These are phyloP conservation scores for Hypanus sabinus DNA, from an alignment of 2,113 vertebrate species.

Conservation along the genomic window DNA sequence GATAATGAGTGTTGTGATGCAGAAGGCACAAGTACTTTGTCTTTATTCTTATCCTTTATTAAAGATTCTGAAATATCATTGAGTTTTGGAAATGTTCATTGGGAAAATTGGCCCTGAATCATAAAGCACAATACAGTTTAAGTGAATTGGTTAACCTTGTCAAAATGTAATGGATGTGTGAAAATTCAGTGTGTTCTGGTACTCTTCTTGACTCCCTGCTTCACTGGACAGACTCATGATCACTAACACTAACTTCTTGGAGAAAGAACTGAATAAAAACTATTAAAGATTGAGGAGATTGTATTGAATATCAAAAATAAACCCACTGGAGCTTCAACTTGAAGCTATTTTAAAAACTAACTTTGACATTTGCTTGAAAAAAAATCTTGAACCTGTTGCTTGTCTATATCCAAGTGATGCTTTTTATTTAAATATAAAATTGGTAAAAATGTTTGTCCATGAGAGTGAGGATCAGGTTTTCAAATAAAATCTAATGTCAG, in stretches of 20 bases:
- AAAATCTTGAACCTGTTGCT: neutral
- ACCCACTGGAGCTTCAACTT: neutral
- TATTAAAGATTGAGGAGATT: neutral
- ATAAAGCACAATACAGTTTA: constrained; percentile 11
- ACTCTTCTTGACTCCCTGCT: neutral
- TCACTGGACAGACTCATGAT: neutral
- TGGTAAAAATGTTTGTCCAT: constrained; percentile 24
- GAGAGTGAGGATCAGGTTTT: constrained; percentile 32
- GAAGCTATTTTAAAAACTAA: neutral
- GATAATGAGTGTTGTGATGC: too few relatives aligned
- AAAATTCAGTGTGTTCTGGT: neutral
- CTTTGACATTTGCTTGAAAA: constrained; percentile 21
- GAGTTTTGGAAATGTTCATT: neutral
- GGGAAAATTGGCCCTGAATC: neutral
- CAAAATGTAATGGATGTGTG: neutral
- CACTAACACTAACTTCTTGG: neutral
- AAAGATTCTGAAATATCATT: neutral
- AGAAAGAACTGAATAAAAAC: neutral
- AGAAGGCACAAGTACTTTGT: neutral
- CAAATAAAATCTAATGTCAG: constrained; percentile 35
- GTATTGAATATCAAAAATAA: constrained; percentile 12
- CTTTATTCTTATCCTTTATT: neutral
- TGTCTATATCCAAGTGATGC: neutral
- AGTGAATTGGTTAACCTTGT: neutral
- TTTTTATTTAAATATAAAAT: constrained; percentile 26